A percentile compares a stretch with the other conserved stretches of the same genome.
Conservation (phyloP, 1,140 invertebrate species). For the Cataglyphis hispanica region DNA sequence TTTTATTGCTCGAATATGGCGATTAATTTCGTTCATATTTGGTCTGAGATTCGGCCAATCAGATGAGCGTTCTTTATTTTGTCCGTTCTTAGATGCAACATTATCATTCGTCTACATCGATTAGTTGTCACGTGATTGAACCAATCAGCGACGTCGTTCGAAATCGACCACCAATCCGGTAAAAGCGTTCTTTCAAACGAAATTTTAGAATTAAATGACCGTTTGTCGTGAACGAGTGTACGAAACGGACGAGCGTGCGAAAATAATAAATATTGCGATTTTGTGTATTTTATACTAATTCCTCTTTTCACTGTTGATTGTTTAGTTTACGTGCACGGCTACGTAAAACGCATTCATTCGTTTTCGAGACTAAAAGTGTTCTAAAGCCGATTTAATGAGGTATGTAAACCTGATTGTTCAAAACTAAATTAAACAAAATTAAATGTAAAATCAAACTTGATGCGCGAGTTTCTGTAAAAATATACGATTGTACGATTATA, state of each 20-base stretch:
- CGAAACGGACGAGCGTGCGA: background rate
- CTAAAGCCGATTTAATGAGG: background rate
- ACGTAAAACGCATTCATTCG: too few relatives aligned
- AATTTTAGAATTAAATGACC: constrained; percentile 38
- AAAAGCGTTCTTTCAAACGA: background rate
- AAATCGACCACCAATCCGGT: background rate
- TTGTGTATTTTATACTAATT: background rate
- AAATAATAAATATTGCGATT: background rate
- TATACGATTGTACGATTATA: background rate
- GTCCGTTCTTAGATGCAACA: too few relatives aligned
- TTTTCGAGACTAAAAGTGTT: background rate
- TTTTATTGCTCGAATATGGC: too few relatives aligned
- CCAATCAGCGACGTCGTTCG: constrained; percentile 3
- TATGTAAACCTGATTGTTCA: constrained; percentile 12
- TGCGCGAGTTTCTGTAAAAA: background rate
- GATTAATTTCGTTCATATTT: too few relatives aligned
- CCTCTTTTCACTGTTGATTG: background rate
- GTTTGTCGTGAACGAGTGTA: background rate
- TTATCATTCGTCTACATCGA: too few relatives aligned
- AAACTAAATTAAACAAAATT: background rate
- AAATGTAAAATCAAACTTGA: background rate
- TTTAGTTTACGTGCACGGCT: background rate
- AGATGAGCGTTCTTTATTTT: too few relatives aligned
- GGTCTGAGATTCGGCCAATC: too few relatives aligned
- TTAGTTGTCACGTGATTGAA: background rate